Percentiles rank a stretch among this genome's conserved stretches.
Evolutionary conservation across 2,888 invertebrate genomes (phyloP).

Genomic region (Nasonia oneida): DNA sequence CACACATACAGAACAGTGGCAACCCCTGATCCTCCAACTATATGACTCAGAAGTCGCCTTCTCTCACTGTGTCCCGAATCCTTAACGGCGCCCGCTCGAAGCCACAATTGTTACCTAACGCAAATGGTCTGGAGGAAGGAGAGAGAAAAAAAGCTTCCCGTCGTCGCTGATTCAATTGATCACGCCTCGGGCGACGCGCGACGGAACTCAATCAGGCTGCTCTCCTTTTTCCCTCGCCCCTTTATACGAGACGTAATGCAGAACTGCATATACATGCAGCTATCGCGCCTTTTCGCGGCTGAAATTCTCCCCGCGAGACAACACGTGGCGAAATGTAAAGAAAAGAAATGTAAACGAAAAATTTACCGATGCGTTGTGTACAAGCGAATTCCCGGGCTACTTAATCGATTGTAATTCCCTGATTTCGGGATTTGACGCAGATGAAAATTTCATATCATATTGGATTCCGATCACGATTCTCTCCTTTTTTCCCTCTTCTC

Average conservation of each 20-base stretch:
- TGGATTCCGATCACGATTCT: slow-evolving; percentile 35
- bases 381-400: slow-evolving; percentile 7
- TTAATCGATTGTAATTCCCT: slow-evolving; percentile 55
- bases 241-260: too few relatives aligned
- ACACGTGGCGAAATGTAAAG: background rate
- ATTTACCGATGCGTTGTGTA: background rate
- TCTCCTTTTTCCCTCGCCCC: background rate
- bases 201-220: slow-evolving; percentile 46
- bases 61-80: background rate
- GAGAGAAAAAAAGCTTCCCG: slow-evolving; percentile 18
- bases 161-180: slow-evolving; percentile 54
- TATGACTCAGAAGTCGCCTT: background rate
- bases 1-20: too few relatives aligned
- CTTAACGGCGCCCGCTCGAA: slow-evolving; percentile 2
- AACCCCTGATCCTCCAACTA: background rate
- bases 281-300: background rate
- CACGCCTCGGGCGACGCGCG: slow-evolving; percentile 18
- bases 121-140: slow-evolving; percentile 14
- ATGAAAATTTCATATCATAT: slow-evolving; percentile 25
- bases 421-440: slow-evolving; percentile 41
- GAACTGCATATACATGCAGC: background rate
- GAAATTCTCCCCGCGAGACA: background rate
- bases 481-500: slow-evolving; percentile 5
- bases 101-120: slow-evolving; percentile 47
- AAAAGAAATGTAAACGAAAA: background rate